phyloP scores from a whole-genome alignment of 2,113 vertebrate species.

The Edolisoma coerulescens region DNA sequence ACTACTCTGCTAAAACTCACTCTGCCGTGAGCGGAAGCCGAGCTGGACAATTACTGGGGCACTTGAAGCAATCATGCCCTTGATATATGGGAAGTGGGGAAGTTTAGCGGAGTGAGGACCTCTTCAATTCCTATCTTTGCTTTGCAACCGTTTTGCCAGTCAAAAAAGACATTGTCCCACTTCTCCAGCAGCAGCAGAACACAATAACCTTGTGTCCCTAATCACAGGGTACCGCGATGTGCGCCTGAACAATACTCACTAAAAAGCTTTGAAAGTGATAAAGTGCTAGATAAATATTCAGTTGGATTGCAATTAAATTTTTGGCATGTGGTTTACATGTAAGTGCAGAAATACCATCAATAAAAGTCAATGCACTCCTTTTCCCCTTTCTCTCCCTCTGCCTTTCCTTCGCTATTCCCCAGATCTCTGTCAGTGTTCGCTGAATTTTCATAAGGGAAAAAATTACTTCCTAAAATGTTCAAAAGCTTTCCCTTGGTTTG shows the following conservation, averaged over 20 bases:
- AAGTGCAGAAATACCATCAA: background rate
- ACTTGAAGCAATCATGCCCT: background rate
- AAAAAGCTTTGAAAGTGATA: slow-evolving; percentile 32
- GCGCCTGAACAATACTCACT: background rate
- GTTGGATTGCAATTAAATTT: slow-evolving; percentile 33
- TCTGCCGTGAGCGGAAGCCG: background rate
- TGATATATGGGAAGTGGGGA: background rate
- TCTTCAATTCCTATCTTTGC: background rate
- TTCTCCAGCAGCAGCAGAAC: background rate
- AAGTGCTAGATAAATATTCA: slow-evolving; percentile 29
- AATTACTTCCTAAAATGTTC: slow-evolving; percentile 82
- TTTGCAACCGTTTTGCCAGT: background rate
- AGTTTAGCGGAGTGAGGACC: background rate
- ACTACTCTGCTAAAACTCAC: background rate
- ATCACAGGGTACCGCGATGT: background rate
- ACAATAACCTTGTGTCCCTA: background rate
- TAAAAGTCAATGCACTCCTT: background rate
- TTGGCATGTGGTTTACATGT: background rate
- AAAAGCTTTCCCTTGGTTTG: slow-evolving; percentile 81
- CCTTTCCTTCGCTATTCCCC: background rate
- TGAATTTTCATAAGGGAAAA: slow-evolving; percentile 69
- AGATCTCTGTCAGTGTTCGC: slow-evolving; percentile 61
- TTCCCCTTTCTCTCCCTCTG: background rate
- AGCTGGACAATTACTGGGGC: background rate
- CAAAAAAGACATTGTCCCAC: background rate